Evolutionary conservation across 2,113 vertebrate genomes (phyloP).

Genomic region (Pleuronectes platessa): DNA sequence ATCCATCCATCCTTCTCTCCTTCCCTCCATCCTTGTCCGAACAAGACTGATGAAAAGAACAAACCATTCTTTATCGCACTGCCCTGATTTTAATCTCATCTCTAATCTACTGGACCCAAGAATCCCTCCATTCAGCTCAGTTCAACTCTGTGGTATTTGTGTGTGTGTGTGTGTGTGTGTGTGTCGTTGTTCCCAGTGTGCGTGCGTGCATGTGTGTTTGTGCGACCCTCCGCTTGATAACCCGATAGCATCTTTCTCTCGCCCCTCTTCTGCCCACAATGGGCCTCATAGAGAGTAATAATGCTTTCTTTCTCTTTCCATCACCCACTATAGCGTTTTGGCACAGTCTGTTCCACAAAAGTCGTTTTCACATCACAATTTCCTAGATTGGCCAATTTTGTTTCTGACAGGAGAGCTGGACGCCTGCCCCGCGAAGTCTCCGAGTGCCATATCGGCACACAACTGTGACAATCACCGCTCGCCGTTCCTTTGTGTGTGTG

Average conservation of each 20-base stretch:
- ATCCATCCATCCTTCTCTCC: background rate
- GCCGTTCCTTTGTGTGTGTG: conserved; percentile 31
- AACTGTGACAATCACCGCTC: conserved; percentile 7
- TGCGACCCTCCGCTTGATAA: conserved; percentile 42
- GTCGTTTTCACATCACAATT: conserved; percentile 57
- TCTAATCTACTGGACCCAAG: conserved; percentile 56
- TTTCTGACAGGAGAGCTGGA: conserved; percentile 41
- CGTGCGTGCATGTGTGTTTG: conserved; percentile 19
- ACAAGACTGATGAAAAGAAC: conserved; percentile 59
- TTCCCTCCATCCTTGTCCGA: conserved; percentile 33
- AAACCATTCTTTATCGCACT: conserved; percentile 50
- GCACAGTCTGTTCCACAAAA: conserved; percentile 56
- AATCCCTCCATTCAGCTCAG: conserved; percentile 30
- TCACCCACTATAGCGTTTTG: conserved; percentile 7
- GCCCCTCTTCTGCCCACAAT: conserved; percentile 46
- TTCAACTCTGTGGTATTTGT: conserved; percentile 20
- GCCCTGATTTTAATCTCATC: conserved; percentile 59
- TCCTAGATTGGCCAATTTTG: conserved; percentile 59
- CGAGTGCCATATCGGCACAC: conserved; percentile 22
- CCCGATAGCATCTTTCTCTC: conserved; percentile 49
- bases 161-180: conserved; percentile 8
- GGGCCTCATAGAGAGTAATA: conserved; percentile 47
- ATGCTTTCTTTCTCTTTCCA: conserved; percentile 42
- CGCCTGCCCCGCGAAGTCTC: conserved; percentile 17
- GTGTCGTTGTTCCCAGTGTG: conserved; percentile 5